A percentile compares a stretch with the other conserved stretches of the same genome.
These are phyloP conservation scores for Heliconius hortense DNA, from an alignment of 2,888 invertebrate genomes.

Conservation along the genomic window DNA sequence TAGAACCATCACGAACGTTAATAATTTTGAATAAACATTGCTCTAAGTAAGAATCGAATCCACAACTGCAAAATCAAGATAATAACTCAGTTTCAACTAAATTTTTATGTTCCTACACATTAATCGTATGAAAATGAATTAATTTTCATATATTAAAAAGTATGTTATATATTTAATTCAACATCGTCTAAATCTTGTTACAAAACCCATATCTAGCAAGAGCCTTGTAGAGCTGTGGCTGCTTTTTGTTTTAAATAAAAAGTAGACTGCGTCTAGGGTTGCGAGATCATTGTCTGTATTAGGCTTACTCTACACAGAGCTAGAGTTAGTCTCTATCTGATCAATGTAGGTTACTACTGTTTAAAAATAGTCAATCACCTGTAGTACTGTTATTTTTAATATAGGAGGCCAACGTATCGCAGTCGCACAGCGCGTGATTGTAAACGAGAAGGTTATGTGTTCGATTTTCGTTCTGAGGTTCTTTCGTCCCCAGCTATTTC, in stretches of 20 bases:
- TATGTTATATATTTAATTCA: conserved; percentile 4
- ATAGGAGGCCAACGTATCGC: neutral
- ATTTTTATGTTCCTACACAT: neutral
- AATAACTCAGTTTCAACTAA: neutral
- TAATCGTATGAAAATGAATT: neutral
- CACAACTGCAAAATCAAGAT: neutral
- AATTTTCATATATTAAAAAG: neutral
- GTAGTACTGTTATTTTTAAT: no score
- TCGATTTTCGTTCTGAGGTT: no score
- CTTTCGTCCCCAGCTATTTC: neutral
- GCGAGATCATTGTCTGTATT: conserved; percentile 19
- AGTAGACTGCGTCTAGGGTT: conserved; percentile 15
- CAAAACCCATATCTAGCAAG: conserved; percentile 10
- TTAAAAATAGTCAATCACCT: neutral
- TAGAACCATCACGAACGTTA: no score
- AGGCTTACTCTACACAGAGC: neutral
- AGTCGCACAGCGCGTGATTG: neutral
- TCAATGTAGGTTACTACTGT: neutral
- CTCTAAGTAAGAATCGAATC: neutral
- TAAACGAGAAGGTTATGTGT: neutral
- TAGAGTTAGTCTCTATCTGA: neutral
- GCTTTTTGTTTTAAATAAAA: conserved; percentile 18
- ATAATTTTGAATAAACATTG: neutral
- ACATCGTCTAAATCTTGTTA: neutral
- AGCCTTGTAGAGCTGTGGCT: conserved; percentile 15